Evolutionary conservation across 2,888 invertebrate species (phyloP).

Genomic region (Acanthosepion esculentum): DNA sequence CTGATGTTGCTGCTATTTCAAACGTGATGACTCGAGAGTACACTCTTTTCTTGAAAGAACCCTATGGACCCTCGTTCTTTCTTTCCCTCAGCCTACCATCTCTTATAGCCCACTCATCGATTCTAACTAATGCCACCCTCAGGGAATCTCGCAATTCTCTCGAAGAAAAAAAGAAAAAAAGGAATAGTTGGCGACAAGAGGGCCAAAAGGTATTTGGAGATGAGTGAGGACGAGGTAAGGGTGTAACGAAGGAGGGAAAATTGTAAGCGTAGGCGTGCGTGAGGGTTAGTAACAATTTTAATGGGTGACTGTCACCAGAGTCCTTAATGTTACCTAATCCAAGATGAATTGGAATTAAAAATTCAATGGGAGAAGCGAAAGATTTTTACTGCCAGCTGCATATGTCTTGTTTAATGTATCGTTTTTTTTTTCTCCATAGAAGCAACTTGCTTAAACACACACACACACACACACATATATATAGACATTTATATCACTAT

Average conservation of each 20-base stretch:
- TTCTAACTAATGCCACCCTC: constrained; percentile 22
- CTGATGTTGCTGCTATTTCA: constrained; percentile 13
- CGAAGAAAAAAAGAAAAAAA: not conserved
- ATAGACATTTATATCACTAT: too few relatives aligned
- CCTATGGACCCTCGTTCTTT: not conserved
- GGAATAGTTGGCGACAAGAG: not conserved
- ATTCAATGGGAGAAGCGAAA: not conserved
- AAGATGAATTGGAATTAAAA: not conserved
- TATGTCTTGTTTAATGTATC: not conserved
- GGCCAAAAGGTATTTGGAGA: not conserved
- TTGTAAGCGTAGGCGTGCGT: not conserved
- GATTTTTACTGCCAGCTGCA: not conserved
- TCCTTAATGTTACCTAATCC: constrained; percentile 33
- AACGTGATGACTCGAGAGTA: not conserved
- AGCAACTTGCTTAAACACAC: too few relatives aligned
- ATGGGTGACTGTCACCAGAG: constrained; percentile 12
- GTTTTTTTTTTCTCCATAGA: too few relatives aligned
- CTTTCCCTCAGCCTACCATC: not conserved
- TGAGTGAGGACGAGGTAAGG: not conserved
- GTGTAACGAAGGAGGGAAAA: not conserved
- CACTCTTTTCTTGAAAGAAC: not conserved
- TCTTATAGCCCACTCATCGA: not conserved
- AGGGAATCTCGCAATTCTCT: constrained; percentile 10
- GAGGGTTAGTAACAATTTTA: constrained; percentile 22
- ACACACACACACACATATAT: too few relatives aligned